These are phyloP conservation scores for Trichonephila inaurata DNA, from an alignment of 1,140 invertebrate species.

Conservation along the genomic window DNA sequence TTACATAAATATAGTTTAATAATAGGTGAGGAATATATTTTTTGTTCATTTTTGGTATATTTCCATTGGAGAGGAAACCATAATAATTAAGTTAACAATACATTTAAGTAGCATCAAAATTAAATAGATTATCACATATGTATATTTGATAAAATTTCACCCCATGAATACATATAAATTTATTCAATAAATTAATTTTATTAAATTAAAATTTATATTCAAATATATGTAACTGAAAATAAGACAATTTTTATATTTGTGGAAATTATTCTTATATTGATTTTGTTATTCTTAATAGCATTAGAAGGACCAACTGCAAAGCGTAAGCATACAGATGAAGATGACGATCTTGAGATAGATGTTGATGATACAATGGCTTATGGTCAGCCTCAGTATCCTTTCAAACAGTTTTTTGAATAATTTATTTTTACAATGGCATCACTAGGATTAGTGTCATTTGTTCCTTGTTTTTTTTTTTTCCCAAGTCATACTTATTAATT, in stretches of 20 bases:
- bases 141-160: no score
- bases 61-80: no score
- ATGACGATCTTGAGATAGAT: conserved; percentile 87
- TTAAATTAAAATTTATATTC: neutral
- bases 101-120: no score
- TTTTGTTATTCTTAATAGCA: neutral
- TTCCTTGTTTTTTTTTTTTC: no score
- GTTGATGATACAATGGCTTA: conserved; percentile 88
- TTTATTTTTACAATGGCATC: no score
- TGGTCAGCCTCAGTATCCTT: conserved; percentile 86
- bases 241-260: neutral
- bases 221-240: neutral
- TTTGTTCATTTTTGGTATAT: no score
- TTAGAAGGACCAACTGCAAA: neutral
- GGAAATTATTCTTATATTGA: neutral
- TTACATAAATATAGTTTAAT: no score
- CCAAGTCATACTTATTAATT: no score
- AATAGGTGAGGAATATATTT: no score
- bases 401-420: neutral
- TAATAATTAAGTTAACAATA: no score
- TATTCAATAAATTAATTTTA: neutral
- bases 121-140: no score
- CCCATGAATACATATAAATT: neutral
- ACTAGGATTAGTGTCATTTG: no score
- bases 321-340: neutral